Conservation (phyloP, 2,888 invertebrate species). For the Eupithecia pulchellata region DNA sequence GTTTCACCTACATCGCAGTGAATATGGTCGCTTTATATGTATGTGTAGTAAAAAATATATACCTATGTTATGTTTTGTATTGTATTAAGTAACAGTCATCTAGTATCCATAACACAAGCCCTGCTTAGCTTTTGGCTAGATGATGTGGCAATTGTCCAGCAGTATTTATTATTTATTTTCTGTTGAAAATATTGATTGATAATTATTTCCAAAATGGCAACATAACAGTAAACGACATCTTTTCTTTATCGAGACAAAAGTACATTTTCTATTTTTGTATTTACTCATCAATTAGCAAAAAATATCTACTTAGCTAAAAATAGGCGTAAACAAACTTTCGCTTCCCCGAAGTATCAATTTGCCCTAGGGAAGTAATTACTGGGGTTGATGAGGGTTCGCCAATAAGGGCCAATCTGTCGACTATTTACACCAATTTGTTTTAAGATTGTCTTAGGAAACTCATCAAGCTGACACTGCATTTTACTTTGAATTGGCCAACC, state of each 20-base stretch:
- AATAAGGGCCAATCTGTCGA: conserved; percentile 16
- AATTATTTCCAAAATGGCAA: too few species aligned
- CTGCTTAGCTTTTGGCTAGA: too few species aligned
- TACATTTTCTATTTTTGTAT: not conserved
- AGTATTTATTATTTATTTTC: too few species aligned
- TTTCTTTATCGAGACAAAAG: too few species aligned
- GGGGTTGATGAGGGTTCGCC: conserved; percentile 14
- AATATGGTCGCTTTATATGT: too few species aligned
- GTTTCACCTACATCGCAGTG: too few species aligned
- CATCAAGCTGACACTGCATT: not conserved
- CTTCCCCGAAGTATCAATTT: conserved; percentile 11
- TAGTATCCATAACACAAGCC: too few species aligned
- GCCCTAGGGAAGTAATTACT: conserved; percentile 16
- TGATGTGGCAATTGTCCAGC: too few species aligned
- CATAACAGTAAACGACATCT: not conserved
- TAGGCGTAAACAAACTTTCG: not conserved
- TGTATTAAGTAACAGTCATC: too few species aligned
- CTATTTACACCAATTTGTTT: conserved; percentile 13
- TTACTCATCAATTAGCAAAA: not conserved
- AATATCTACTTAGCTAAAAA: conserved; percentile 3
- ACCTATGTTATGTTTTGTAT: too few species aligned
- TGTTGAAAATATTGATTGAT: too few species aligned
- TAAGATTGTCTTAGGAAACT: conserved; percentile 8
- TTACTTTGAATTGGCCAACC: not conserved
- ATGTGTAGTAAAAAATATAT: too few species aligned